phyloP scores from a whole-genome alignment of 2,888 invertebrate genomes.

The Cremastobaeus sp. region DNA sequence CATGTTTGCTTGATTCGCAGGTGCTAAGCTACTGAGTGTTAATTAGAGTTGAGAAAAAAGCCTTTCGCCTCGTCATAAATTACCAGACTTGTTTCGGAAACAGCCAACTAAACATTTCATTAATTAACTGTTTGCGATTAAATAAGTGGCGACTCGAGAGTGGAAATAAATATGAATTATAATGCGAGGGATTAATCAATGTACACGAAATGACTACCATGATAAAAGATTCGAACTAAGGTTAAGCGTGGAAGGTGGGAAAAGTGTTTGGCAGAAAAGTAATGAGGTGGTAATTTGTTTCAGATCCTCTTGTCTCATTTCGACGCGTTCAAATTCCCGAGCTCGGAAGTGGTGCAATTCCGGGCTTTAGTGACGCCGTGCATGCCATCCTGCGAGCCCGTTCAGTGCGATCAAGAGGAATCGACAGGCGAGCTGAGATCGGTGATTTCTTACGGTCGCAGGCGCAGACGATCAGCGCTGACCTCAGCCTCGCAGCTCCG shows the following conservation, averaged over 20 bases:
- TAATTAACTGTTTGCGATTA: too few species aligned
- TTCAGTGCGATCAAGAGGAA: conserved; percentile 91
- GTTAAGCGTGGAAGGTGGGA: neutral
- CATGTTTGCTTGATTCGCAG: too few species aligned
- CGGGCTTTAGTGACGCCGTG: conserved; percentile 96
- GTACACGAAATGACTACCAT: too few species aligned
- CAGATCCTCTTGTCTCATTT: conserved; percentile 93
- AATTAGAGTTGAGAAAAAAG: too few species aligned
- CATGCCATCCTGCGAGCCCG: conserved; percentile 95
- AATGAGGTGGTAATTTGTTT: conserved; percentile 63
- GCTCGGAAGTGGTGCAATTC: conserved; percentile 96
- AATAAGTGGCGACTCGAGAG: too few species aligned
- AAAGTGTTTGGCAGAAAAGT: conserved; percentile 12
- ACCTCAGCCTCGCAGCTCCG: conserved; percentile 81
- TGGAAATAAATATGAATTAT: too few species aligned
- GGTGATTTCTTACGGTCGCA: conserved; percentile 89
- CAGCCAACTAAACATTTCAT: too few species aligned
- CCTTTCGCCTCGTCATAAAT: too few species aligned
- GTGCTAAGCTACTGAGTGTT: too few species aligned
- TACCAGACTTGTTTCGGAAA: too few species aligned
- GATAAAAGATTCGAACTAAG: too few species aligned
- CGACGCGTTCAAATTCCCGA: conserved; percentile 97
- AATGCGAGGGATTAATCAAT: too few species aligned
- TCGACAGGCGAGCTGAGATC: conserved; percentile 90
- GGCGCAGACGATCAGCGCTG: conserved; percentile 81